Base-by-base conservation (phyloP, 2,888 invertebrate species). In the Trichogramma dendrolimi region DNA sequence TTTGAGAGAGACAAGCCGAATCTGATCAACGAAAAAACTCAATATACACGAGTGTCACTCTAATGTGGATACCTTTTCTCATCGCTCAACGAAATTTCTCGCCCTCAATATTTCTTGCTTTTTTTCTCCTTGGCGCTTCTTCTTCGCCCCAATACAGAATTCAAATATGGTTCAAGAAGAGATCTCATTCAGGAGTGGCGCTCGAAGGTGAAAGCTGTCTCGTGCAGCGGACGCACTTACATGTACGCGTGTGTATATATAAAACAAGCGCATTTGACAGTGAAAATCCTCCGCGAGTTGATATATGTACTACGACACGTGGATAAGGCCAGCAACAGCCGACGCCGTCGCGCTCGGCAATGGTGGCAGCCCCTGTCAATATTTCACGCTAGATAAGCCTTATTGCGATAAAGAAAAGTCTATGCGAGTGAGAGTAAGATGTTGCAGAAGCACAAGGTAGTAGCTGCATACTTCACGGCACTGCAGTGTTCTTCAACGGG, bases 371-470 rank as follows among this genome's bases (percentile, higher is more conserved):
- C 49, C 62, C 62, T 62, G 65, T 65, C 65, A 65, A 65, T 65
- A 65, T 65, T 62, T 65, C 65, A 65, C 61, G 64, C 61, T 57
- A 59, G 64, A 64, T 64, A 64, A 64, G 57, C 61, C 61, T 64
- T 60, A 64, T 64, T 61, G 64, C 61, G 61, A 64, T 64, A 61
- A 64, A 64, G 61, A 58, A 27, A 61, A 59, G 56, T 56, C 50
- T 39, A 43, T 52, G 40, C 52, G 60, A n/a, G 47, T 14, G 42
- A 27, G 47, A 14, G 10, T 49, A 38, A 50, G 48, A 48, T 49
- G 55, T 58, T 55, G 27, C 27, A 27, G 27, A 27, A 27, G 27
- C 27, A 27, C 27, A 27, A 27, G 27, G 27, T 27, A 27, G 27
- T 27, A 27, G 27, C 27, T 56, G 59, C 58, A 51, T 51, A 59